Percentiles rank a stretch among this genome's conserved stretches.
phyloP scores from a whole-genome alignment of 2,888 invertebrate species.

The Crematogaster levior region DNA sequence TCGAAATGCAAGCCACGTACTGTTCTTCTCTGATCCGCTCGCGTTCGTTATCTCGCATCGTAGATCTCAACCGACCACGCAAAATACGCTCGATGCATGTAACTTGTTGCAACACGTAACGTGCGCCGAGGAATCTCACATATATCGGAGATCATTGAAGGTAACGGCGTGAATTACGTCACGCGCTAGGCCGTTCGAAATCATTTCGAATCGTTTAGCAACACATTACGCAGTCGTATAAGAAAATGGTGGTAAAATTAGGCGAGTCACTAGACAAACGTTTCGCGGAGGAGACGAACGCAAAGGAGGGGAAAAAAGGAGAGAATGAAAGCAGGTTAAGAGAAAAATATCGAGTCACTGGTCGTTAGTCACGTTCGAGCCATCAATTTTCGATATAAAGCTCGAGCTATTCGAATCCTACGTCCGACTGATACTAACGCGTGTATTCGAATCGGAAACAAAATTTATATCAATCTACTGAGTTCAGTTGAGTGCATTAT shows the following conservation, averaged over 20 bases:
- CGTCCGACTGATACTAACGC: background rate
- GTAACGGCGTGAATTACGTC: background rate
- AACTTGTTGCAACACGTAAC: background rate
- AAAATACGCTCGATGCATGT: background rate
- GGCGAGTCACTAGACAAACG: constrained; percentile 58
- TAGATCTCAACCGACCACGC: background rate
- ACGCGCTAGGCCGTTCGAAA: constrained; percentile 2
- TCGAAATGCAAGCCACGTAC: constrained; percentile 8
- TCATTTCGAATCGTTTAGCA: background rate
- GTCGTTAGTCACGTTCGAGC: constrained; percentile 68
- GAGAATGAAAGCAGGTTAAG: background rate
- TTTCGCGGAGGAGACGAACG: constrained; percentile 17
- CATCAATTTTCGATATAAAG: constrained; percentile 61
- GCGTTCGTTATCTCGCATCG: background rate
- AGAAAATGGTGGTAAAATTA: constrained; percentile 51
- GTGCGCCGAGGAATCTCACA: background rate
- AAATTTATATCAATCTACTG: background rate
- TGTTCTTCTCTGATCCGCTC: background rate
- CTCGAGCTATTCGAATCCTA: constrained; percentile 3
- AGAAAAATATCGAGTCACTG: constrained; percentile 51
- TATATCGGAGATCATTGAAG: background rate
- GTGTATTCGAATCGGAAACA: background rate
- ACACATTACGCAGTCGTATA: background rate
- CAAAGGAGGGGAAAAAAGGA: background rate
- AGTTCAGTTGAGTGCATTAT: background rate